These are phyloP conservation scores for Himalopsyche anomala DNA, from an alignment of 2,888 invertebrate species.

Conservation along the genomic window DNA sequence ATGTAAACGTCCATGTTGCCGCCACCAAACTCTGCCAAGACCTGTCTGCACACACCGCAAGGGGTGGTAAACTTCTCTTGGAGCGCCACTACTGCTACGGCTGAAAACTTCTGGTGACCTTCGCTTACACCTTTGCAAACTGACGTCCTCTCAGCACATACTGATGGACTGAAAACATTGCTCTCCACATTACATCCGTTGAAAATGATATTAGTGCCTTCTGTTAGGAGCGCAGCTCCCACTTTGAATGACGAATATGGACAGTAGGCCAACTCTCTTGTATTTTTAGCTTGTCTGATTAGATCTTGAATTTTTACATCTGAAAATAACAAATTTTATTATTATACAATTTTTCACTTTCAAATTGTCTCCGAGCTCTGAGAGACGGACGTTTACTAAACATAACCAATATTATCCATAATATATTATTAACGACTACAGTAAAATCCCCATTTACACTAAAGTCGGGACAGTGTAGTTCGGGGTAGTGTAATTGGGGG, in stretches of 20 bases:
- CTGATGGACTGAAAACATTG: constrained; percentile 84
- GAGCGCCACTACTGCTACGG: constrained; percentile 84
- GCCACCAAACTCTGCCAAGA: constrained; percentile 84
- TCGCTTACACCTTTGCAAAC: constrained; percentile 90
- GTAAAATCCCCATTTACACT: too few species aligned
- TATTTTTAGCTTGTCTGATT: constrained; percentile 79
- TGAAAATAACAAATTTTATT: constrained; percentile 69
- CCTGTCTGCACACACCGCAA: constrained; percentile 93
- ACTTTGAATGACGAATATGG: constrained; percentile 94
- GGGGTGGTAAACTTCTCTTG: constrained; percentile 84
- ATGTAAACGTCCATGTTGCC: constrained; percentile 85
- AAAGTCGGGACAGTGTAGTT: too few species aligned
- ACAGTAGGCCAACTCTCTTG: constrained; percentile 83
- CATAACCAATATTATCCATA: too few species aligned
- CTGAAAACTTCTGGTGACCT: constrained; percentile 84
- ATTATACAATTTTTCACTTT: too few species aligned
- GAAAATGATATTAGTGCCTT: constrained; percentile 81
- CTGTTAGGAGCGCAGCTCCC: constrained; percentile 87
- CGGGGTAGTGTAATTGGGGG: too few species aligned
- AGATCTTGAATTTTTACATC: constrained; percentile 80
- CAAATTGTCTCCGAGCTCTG: too few species aligned
- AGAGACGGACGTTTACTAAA: too few species aligned
- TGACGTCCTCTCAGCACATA: constrained; percentile 95
- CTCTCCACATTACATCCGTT: constrained; percentile 97
- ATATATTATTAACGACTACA: too few species aligned